Evolutionary conservation across 2,888 invertebrate species (phyloP).

Genomic region (Diaperis boleti): DNA sequence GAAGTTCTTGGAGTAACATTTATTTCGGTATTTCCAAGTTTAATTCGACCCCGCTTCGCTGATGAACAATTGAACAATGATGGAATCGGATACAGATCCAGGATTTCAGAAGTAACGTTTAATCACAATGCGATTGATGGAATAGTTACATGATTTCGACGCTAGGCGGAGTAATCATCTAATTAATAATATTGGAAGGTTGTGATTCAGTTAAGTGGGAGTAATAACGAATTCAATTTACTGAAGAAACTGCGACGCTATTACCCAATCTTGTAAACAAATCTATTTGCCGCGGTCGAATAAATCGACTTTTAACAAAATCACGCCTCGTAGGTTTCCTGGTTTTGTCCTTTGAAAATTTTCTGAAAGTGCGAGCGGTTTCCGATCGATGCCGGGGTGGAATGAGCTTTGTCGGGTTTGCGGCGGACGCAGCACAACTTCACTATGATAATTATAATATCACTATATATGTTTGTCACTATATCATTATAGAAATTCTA

Average conservation of each 20-base stretch:
- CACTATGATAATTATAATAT: too few relatives aligned
- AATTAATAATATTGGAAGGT: slow-evolving; percentile 28
- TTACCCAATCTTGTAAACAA: slow-evolving; percentile 27
- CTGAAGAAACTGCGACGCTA: slow-evolving; percentile 19
- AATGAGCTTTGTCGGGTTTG: slow-evolving; percentile 25
- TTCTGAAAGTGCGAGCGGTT: slow-evolving; percentile 19
- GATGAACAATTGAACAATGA: slow-evolving; percentile 36
- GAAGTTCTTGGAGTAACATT: slow-evolving; percentile 28
- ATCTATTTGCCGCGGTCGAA: slow-evolving; percentile 16
- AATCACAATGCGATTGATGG: slow-evolving; percentile 25
- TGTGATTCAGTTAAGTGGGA: slow-evolving; percentile 15
- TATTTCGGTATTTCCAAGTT: slow-evolving; percentile 24
- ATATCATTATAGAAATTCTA: too few relatives aligned
- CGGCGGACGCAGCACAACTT: slow-evolving; percentile 8
- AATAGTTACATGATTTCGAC: slow-evolving; percentile 13
- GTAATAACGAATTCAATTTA: slow-evolving; percentile 25
- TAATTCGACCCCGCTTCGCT: slow-evolving; percentile 18
- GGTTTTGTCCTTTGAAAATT: slow-evolving; percentile 7
- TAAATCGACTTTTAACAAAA: slow-evolving; percentile 33
- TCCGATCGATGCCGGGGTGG: slow-evolving; percentile 16
- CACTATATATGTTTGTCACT: too few relatives aligned
- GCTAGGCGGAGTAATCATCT: slow-evolving; percentile 21
- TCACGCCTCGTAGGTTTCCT: background rate
- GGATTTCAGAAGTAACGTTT: slow-evolving; percentile 18
- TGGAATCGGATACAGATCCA: slow-evolving; percentile 28